These are phyloP conservation scores for Hiodon tergisus DNA, from an alignment of 2,113 vertebrate species.

Conservation along the genomic window DNA sequence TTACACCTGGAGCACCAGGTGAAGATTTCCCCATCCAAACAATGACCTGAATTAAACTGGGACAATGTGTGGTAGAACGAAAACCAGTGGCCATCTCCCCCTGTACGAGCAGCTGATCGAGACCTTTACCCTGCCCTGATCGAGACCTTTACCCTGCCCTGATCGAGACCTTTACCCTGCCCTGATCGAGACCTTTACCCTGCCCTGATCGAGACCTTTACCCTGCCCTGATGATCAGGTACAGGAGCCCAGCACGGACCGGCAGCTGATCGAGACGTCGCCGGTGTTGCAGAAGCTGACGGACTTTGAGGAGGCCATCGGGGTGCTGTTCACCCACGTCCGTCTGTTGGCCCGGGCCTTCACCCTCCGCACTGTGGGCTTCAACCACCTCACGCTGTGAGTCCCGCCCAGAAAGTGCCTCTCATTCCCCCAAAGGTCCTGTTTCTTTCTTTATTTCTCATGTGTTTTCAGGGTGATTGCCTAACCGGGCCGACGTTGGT, in stretches of 20 bases:
- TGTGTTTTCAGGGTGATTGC: not conserved
- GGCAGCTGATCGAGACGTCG: conserved; percentile 93
- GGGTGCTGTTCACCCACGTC: conserved; percentile 89
- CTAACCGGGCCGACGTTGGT: no score
- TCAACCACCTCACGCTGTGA: conserved; percentile 98
- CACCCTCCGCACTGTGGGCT: conserved; percentile 94
- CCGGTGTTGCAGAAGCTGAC: conserved; percentile 96
- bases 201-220: no score
- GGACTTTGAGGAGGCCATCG: conserved; percentile 85
- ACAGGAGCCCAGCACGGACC: conserved; percentile 88
- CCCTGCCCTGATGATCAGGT: conserved; percentile 57
- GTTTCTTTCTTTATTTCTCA: not conserved
- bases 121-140: no score
- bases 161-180: no score
- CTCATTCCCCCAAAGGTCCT: not conserved
- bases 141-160: no score
- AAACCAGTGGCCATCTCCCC: no score
- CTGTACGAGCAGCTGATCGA: no score
- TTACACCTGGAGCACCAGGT: no score
- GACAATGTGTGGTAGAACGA: no score
- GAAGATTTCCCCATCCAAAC: no score
- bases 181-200: no score
- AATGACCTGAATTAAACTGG: no score
- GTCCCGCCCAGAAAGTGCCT: conserved; percentile 36
- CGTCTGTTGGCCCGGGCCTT: conserved; percentile 89